These are phyloP conservation scores for Zhuqinia jingwanae DNA, from an alignment of 2,888 invertebrate genomes.

Conservation along the genomic window DNA sequence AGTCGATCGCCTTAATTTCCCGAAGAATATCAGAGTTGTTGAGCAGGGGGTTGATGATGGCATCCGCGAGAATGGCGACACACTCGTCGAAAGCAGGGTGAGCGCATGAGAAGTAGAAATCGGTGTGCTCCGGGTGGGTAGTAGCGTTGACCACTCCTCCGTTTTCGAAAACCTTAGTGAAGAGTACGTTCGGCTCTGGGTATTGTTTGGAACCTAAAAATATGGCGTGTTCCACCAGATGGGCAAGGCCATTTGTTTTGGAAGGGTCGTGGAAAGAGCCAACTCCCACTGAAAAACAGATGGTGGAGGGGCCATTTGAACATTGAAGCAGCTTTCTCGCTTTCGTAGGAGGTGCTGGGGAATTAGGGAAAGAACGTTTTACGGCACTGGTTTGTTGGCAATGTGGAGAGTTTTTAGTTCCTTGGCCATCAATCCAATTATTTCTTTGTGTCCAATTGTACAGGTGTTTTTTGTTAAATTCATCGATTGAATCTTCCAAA, in stretches of 20 bases:
- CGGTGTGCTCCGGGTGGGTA: constrained; percentile 42
- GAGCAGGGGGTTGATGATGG: neutral
- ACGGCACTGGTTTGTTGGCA: too few relatives aligned
- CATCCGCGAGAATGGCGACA: constrained; percentile 34
- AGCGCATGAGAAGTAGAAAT: constrained; percentile 17
- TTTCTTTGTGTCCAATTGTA: too few relatives aligned
- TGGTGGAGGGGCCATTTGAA: constrained; percentile 4
- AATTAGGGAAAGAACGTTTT: too few relatives aligned
- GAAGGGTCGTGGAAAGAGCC: constrained; percentile 56
- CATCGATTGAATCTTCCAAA: neutral
- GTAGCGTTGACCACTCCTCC: constrained; percentile 32
- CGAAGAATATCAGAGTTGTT: neutral
- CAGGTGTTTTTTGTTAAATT: constrained; percentile 43
- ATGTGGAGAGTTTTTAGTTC: too few relatives aligned
- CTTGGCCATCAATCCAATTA: too few relatives aligned
- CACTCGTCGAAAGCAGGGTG: neutral
- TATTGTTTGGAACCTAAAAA: constrained; percentile 38
- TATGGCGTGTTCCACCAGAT: constrained; percentile 45
- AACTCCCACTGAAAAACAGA: constrained; percentile 35
- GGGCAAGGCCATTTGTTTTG: constrained; percentile 27
- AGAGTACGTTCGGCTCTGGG: constrained; percentile 45
- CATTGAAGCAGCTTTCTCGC: neutral
- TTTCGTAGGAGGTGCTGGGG: neutral
- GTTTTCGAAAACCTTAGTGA: neutral
- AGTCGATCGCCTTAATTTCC: constrained; percentile 55